A percentile compares a stretch with the other conserved stretches of the same genome.
Evolutionary conservation across 2,113 vertebrate species (phyloP).

Genomic region (Laticauda laticaudata): DNA sequence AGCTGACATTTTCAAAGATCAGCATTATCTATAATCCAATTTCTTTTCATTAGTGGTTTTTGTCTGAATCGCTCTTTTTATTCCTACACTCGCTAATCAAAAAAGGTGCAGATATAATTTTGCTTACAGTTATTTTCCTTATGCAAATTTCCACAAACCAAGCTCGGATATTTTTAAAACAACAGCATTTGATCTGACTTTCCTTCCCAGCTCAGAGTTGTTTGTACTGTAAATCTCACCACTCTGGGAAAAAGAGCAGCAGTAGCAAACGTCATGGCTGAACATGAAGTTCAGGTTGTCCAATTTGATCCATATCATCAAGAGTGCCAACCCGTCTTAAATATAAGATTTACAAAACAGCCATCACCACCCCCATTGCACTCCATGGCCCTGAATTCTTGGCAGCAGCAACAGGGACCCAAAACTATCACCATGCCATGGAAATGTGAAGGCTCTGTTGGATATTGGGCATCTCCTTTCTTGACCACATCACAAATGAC

Average conservation of each 20-base stretch:
- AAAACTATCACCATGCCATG: no score
- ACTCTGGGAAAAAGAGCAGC: neutral
- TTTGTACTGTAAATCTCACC: neutral
- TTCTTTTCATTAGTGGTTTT: slow-evolving; percentile 1
- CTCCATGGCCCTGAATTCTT: no score
- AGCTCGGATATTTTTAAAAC: neutral
- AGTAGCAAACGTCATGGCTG: neutral
- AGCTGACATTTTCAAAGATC: slow-evolving; percentile 5
- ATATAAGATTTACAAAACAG: no score
- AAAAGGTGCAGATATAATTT: slow-evolving; percentile 14
- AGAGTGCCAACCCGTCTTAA: no score
- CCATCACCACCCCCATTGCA: no score
- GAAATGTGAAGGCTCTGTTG: no score
- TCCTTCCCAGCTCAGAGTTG: neutral
- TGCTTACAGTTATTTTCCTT: neutral
- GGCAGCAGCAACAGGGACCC: no score
- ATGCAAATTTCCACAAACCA: neutral
- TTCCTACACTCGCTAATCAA: slow-evolving; percentile 3
- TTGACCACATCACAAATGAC: no score
- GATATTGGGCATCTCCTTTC: no score
- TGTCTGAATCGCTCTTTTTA: neutral
- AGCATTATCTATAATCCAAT: slow-evolving; percentile 5
- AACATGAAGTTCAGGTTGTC: neutral
- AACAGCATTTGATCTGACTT: neutral
- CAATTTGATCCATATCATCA: neutral